These are phyloP conservation scores for Cydia amplana DNA, from an alignment of 1,140 invertebrate species.

Conservation along the genomic window DNA sequence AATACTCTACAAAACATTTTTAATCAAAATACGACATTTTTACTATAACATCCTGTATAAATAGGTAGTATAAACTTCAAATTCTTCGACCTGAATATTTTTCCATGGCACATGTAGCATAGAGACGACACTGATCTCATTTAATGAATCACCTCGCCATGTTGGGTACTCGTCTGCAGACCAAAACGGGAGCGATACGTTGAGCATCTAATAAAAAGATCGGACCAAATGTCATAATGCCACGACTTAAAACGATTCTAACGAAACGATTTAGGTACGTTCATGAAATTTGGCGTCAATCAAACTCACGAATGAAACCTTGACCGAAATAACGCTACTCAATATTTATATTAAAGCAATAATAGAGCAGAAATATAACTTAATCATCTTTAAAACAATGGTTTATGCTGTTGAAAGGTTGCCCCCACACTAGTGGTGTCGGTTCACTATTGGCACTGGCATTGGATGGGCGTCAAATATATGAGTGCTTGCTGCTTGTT, in stretches of 20 bases:
- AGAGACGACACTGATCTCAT: constrained; percentile 59
- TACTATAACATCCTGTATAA: too few relatives aligned
- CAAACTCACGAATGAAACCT: constrained; percentile 22
- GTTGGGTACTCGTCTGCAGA: constrained; percentile 37
- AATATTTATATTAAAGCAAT: neutral
- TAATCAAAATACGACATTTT: too few relatives aligned
- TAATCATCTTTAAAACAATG: neutral
- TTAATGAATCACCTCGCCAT: constrained; percentile 57
- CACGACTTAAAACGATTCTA: constrained; percentile 8
- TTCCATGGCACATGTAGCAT: constrained; percentile 31
- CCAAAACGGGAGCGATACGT: constrained; percentile 39
- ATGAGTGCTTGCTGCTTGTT: neutral
- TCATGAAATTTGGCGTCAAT: constrained; percentile 20
- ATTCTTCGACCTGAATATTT: neutral
- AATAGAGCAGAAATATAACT: constrained; percentile 5
- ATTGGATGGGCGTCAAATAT: neutral
- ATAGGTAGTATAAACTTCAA: neutral
- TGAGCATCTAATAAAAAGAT: constrained; percentile 37
- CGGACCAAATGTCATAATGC: constrained; percentile 35
- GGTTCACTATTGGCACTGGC: constrained; percentile 16
- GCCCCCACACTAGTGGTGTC: constrained; percentile 1
- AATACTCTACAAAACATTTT: too few relatives aligned
- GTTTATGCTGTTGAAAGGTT: neutral
- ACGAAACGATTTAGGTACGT: neutral
- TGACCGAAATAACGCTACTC: neutral